Conservation (phyloP, 1,140 invertebrate species). For the Diuraphis noxia region DNA sequence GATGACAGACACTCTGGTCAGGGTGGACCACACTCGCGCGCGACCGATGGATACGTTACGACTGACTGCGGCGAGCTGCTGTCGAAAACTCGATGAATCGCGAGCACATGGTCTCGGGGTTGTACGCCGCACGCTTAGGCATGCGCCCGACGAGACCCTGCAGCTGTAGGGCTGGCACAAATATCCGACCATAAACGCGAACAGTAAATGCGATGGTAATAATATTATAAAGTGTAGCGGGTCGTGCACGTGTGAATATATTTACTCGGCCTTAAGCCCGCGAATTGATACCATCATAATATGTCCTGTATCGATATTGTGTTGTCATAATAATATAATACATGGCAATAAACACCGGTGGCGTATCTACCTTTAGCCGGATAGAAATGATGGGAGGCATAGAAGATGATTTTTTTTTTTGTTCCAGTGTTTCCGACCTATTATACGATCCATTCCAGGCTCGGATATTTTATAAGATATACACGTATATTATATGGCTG, state of each 20-base stretch:
- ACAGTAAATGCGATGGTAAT: too few relatives aligned
- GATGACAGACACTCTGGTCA: not conserved
- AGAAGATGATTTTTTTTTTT: not conserved
- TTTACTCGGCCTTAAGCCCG: not conserved
- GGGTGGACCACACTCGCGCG: not conserved
- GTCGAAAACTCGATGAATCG: not conserved
- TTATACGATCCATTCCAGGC: not conserved
- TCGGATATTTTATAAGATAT: not conserved
- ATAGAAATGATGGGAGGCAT: too few relatives aligned
- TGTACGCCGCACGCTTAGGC: not conserved
- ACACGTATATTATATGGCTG: not conserved
- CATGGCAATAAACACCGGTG: not conserved
- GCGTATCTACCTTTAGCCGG: too few relatives aligned
- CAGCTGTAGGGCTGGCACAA: not conserved
- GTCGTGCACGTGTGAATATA: not conserved
- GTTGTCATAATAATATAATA: too few relatives aligned
- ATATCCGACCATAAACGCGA: not conserved
- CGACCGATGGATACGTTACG: not conserved
- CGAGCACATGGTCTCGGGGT: not conserved
- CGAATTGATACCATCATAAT: not conserved
- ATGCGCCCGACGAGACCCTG: not conserved
- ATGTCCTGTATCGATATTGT: too few relatives aligned
- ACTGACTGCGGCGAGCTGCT: not conserved
- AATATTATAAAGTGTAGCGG: too few relatives aligned
- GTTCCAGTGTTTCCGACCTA: not conserved